Conservation (phyloP, 1,140 invertebrate species). For the Fopius arisanus region DNA sequence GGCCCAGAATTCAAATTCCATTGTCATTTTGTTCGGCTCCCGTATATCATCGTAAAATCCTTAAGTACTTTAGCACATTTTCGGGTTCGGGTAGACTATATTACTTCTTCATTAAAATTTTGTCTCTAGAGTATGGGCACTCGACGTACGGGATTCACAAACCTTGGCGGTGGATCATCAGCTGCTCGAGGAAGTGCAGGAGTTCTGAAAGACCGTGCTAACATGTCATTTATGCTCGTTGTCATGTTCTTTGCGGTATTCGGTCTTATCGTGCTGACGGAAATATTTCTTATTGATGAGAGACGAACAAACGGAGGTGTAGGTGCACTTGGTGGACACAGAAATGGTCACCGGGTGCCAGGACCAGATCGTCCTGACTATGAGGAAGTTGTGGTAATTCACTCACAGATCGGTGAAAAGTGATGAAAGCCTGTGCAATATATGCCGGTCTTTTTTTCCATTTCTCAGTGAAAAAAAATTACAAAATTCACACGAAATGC, state of each 20-base stretch:
- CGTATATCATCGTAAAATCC: too few species aligned
- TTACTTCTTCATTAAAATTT: not conserved
- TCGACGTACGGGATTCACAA: slow-evolving; percentile 7
- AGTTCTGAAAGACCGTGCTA: slow-evolving; percentile 73
- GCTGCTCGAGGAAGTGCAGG: slow-evolving; percentile 60
- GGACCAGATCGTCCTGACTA: slow-evolving; percentile 62
- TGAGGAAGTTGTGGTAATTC: slow-evolving; percentile 62
- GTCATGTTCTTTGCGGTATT: slow-evolving; percentile 90
- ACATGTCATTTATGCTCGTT: slow-evolving; percentile 87
- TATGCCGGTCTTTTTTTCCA: too few species aligned
- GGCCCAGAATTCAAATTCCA: too few species aligned
- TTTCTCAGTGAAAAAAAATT: too few species aligned
- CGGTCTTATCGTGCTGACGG: slow-evolving; percentile 82
- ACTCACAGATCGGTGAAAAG: not conserved
- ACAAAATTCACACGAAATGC: too few species aligned
- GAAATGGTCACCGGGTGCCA: slow-evolving; percentile 54
- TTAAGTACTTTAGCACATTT: too few species aligned
- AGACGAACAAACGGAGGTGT: slow-evolving; percentile 58
- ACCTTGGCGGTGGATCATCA: slow-evolving; percentile 26
- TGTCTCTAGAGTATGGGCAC: slow-evolving; percentile 7
- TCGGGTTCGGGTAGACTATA: too few species aligned
- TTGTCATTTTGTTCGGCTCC: too few species aligned
- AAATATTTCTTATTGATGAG: slow-evolving; percentile 80
- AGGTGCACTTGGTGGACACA: slow-evolving; percentile 62
- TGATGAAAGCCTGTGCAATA: too few species aligned